Evolutionary conservation across 2,797 vertebrate species (phyloP).

Genomic region (Propithecus deckenii): DNA sequence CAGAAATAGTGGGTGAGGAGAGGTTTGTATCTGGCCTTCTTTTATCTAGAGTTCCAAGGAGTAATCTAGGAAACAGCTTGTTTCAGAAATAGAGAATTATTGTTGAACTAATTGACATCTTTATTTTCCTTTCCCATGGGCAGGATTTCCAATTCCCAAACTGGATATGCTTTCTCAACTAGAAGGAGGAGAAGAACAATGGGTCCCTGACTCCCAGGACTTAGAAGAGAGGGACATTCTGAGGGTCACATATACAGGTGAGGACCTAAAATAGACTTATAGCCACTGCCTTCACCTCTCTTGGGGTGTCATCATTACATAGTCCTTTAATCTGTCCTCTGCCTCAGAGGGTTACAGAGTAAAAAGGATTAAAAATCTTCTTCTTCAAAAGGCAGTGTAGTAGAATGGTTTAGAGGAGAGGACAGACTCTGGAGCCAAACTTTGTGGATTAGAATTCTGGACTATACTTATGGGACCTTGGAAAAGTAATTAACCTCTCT

Average conservation of each 20-base stretch:
- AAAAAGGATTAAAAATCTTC: background rate
- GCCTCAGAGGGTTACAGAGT: background rate
- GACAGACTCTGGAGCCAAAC: background rate
- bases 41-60: background rate
- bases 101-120: background rate
- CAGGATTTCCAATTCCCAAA: conserved; percentile 79
- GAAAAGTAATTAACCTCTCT: background rate
- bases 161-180: conserved; percentile 73
- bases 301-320: background rate
- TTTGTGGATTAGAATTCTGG: background rate
- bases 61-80: background rate
- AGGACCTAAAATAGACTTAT: conserved; percentile 6
- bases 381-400: background rate
- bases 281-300: background rate
- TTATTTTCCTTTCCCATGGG: conserved; percentile 32
- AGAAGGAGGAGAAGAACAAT: conserved; percentile 71
- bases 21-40: background rate
- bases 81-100: background rate
- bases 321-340: background rate
- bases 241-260: conserved; percentile 71
- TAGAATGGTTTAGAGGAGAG: background rate
- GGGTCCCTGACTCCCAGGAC: conserved; percentile 68
- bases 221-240: conserved; percentile 73
- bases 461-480: background rate
- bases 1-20: background rate